phyloP scores from a whole-genome alignment of 37 sponge, comb jelly and placozoan species.

The Eunapius fragilis region DNA sequence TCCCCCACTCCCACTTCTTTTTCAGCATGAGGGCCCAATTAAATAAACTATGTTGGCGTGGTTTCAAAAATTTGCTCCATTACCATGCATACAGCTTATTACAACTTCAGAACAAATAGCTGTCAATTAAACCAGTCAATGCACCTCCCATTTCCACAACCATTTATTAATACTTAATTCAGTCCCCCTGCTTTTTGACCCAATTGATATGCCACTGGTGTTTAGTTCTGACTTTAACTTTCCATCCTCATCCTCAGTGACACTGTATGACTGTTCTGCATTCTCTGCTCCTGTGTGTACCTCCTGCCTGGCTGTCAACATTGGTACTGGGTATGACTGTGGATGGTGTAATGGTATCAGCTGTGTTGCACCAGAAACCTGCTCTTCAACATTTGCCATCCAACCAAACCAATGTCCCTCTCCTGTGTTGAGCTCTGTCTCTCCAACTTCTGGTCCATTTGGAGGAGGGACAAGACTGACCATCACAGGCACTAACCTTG shows the following conservation, averaged over 20 bases:
- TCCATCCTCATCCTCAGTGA: neutral
- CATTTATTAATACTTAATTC: too few relatives aligned
- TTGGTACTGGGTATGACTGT: neutral
- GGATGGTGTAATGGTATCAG: neutral
- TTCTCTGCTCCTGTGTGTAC: neutral
- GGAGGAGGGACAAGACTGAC: conserved; percentile 78
- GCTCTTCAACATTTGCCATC: neutral
- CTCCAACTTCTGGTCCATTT: conserved; percentile 72
- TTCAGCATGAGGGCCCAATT: too few relatives aligned
- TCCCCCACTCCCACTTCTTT: too few relatives aligned
- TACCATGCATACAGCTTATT: too few relatives aligned
- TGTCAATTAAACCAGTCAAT: too few relatives aligned
- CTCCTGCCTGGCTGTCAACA: neutral
- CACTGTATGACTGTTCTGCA: neutral
- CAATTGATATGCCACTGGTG: neutral
- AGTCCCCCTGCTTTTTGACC: too few relatives aligned
- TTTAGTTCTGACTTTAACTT: neutral
- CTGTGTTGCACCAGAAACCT: neutral
- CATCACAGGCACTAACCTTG: conserved; percentile 82
- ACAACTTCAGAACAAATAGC: too few relatives aligned
- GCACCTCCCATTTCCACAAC: too few relatives aligned
- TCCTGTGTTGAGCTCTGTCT: conserved; percentile 39
- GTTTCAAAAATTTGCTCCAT: too few relatives aligned
- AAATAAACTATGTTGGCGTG: too few relatives aligned
- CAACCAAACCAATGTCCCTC: conserved; percentile 23